Evolutionary conservation across 1,140 invertebrate species (phyloP).

Genomic region (Leptopilina clavipes): DNA sequence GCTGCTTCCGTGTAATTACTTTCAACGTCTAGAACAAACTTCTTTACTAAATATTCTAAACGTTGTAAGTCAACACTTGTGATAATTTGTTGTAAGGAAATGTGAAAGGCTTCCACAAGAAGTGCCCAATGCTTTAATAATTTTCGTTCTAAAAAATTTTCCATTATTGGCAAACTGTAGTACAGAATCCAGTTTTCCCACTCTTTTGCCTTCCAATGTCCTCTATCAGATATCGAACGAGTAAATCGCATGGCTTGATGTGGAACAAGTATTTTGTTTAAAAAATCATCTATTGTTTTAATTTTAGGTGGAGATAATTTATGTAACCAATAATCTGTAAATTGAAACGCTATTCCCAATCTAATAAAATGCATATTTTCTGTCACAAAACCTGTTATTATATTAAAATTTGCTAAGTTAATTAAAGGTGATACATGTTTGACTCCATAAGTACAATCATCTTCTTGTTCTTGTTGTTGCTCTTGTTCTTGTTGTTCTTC

Average conservation of each 20-base stretch:
- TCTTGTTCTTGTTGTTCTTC: too few species aligned
- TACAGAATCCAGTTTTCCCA: slow-evolving; percentile 42
- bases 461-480: too few species aligned
- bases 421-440: slow-evolving; percentile 21
- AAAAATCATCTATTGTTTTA: neutral
- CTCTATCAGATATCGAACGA: slow-evolving; percentile 32
- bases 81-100: slow-evolving; percentile 21
- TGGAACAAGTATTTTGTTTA: slow-evolving; percentile 33
- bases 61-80: slow-evolving; percentile 36
- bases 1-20: slow-evolving; percentile 32
- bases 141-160: slow-evolving; percentile 36
- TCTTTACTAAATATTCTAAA: slow-evolving; percentile 36
- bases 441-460: slow-evolving; percentile 31
- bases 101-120: slow-evolving; percentile 40
- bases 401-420: slow-evolving; percentile 32
- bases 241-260: slow-evolving; percentile 37
- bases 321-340: slow-evolving; percentile 35
- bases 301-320: slow-evolving; percentile 21
- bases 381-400: neutral
- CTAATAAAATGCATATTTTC: slow-evolving; percentile 23
- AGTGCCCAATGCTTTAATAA: slow-evolving; percentile 44
- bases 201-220: slow-evolving; percentile 26
- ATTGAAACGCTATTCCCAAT: slow-evolving; percentile 22
- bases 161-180: slow-evolving; percentile 40
- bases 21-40: slow-evolving; percentile 41